A percentile compares a stretch with the other conserved stretches of the same genome.
Evolutionary conservation across 2,797 vertebrate genomes (phyloP).

Genomic region (Sciurus carolinensis): DNA sequence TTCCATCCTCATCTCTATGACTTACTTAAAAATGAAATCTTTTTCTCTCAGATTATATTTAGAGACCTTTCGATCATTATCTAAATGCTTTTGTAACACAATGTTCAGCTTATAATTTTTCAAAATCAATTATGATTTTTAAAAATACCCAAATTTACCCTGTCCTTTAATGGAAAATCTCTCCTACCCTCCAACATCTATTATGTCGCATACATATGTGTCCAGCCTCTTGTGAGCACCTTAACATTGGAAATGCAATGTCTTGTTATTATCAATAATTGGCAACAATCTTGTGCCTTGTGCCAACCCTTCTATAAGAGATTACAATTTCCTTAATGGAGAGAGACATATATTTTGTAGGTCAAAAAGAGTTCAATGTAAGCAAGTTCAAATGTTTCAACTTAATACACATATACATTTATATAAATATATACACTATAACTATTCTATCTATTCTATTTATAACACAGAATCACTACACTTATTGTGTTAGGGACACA

Average conservation of each 20-base stretch:
- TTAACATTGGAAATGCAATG: slow-evolving; percentile 3
- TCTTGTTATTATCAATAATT: slow-evolving; percentile 21
- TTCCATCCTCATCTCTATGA: slow-evolving; percentile 69
- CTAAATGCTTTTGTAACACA: neutral
- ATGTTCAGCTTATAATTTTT: slow-evolving; percentile 9
- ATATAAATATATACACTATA: neutral
- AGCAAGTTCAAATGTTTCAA: slow-evolving; percentile 63
- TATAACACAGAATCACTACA: neutral
- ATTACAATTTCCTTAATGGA: slow-evolving; percentile 71
- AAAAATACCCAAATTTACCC: neutral
- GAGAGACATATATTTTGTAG: slow-evolving; percentile 19
- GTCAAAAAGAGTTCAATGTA: slow-evolving; percentile 55
- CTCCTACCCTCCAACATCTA: neutral
- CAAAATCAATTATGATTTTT: neutral
- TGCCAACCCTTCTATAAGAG: slow-evolving; percentile 53
- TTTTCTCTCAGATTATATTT: neutral
- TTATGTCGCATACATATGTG: neutral
- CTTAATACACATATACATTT: neutral
- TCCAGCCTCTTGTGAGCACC: neutral
- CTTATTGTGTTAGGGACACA: neutral
- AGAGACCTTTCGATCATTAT: neutral
- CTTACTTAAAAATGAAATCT: neutral
- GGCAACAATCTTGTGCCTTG: slow-evolving; percentile 11
- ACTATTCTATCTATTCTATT: neutral
- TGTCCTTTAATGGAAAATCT: neutral